Base-by-base conservation (phyloP, 2,113 vertebrate genomes). In the Puma concolor region DNA sequence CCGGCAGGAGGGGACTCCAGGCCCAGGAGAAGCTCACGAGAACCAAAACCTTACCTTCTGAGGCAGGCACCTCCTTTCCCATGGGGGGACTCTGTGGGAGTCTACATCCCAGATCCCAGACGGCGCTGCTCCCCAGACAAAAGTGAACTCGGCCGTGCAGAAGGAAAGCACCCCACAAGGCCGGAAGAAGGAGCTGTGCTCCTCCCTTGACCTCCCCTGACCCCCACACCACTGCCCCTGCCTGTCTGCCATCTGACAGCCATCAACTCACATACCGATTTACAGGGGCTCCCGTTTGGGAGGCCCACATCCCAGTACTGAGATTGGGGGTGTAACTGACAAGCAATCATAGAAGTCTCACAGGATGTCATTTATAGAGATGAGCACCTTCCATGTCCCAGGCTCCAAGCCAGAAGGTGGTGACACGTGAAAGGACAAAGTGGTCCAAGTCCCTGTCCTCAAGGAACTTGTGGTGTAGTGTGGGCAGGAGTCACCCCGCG, bases 1-100 rank as follows among this genome's bases (percentile, higher is more conserved):
- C 97, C 98, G 98, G 98, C 93, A 93, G 98, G 97, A 97, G 98
- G 98, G 94, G 95, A 83, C 93, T 76, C 69, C 54, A 82, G 97
- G 77, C 92, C 83, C 82, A 41, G 16, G 76, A 72, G 67, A 63
- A 98, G 97, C 87, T 44, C 87, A 31, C 54, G 97, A 90, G 97
- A 97, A 98, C 98, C 86, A 97, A 97, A 97, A 96, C 97, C 92
- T 97, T 93, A 5, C 76, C 77, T 89, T 41, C 67, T 27, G 41
- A 96, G 97, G 94, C 96, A 81, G 92, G 91, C 91, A 93, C 41
- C 94, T 74, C 72, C 89, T 81, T 87, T 87, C 92, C 81, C 12
- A 2, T 63, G 27, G 7, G 77, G 44, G 27, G 7, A 10, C 27
- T 48, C 85, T 50, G 0, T 6, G 1, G 3, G 33, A 60, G 72